A percentile compares a stretch with the other conserved stretches of the same genome.
These are phyloP conservation scores for Tetranychus truncatus DNA, from an alignment of 2,888 invertebrate genomes.

Conservation along the genomic window DNA sequence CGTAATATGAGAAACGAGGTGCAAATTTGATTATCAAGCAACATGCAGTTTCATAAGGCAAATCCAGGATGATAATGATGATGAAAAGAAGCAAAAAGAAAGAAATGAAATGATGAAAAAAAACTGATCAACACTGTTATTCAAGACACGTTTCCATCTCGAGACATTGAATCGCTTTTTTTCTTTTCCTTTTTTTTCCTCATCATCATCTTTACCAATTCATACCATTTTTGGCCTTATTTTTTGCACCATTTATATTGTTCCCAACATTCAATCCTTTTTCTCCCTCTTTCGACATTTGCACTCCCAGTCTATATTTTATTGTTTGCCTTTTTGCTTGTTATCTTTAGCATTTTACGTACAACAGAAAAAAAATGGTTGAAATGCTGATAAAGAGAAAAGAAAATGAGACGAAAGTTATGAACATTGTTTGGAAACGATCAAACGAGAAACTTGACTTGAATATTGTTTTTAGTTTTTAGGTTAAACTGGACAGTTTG, in stretches of 20 bases:
- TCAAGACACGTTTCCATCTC: background rate
- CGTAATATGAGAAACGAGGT: background rate
- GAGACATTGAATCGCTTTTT: background rate
- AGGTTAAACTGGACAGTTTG: too few species aligned
- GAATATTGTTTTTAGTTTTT: too few species aligned
- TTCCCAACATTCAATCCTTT: background rate
- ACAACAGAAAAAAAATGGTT: too few species aligned
- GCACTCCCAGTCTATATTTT: too few species aligned
- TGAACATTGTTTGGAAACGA: too few species aligned
- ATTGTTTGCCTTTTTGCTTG: too few species aligned
- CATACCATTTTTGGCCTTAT: background rate
- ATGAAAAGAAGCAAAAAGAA: background rate
- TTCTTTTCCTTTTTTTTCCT: background rate
- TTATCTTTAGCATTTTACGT: too few species aligned
- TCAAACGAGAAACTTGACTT: too few species aligned
- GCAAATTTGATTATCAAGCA: background rate
- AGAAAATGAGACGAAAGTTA: too few species aligned
- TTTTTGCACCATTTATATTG: background rate
- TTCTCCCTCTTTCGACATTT: background rate
- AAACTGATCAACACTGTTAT: background rate
- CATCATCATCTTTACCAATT: background rate
- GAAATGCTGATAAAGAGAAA: too few species aligned
- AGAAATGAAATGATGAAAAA: background rate
- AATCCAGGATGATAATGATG: background rate
- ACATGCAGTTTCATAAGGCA: background rate